Conservation (phyloP, 2,113 vertebrate genomes). For the Indicator maculatus region DNA sequence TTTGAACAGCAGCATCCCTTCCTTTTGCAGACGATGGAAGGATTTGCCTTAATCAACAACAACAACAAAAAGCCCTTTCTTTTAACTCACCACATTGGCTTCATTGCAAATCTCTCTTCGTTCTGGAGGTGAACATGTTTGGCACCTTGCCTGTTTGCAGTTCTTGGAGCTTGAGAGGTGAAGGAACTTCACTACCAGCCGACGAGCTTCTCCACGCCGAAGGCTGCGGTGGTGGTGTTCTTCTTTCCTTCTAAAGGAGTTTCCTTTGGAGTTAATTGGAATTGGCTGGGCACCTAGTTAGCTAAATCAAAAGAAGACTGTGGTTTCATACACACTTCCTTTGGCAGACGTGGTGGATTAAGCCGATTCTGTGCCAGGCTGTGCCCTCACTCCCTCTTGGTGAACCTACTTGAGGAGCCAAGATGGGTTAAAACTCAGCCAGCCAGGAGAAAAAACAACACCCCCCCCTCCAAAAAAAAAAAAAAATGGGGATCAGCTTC, state of each 20-base stretch:
- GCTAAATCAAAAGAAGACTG: slow-evolving; percentile 43
- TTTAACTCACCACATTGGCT: background rate
- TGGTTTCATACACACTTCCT: slow-evolving; percentile 19
- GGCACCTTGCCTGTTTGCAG: background rate
- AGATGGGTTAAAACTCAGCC: background rate
- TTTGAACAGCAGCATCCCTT: background rate
- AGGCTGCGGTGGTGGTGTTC: background rate
- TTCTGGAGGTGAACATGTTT: accelerated
- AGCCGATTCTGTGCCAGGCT: slow-evolving; percentile 45
- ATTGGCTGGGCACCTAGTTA: slow-evolving; percentile 39
- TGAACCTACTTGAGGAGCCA: background rate
- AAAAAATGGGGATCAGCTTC: background rate
- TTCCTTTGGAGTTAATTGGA: slow-evolving; percentile 45
- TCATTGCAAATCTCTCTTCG: background rate
- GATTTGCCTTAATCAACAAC: background rate
- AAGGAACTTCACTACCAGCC: background rate
- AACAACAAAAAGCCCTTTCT: background rate
- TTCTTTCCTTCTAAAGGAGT: background rate
- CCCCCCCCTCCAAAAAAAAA: too few relatives aligned
- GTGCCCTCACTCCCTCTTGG: slow-evolving; percentile 17
- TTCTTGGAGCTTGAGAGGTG: background rate
- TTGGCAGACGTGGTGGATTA: slow-evolving; percentile 19
- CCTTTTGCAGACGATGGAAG: background rate
- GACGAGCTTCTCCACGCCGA: background rate
- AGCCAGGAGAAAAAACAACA: background rate